These are phyloP conservation scores for Sebastes cheni DNA, from an alignment of 2,797 vertebrate species.

Conservation along the genomic window DNA sequence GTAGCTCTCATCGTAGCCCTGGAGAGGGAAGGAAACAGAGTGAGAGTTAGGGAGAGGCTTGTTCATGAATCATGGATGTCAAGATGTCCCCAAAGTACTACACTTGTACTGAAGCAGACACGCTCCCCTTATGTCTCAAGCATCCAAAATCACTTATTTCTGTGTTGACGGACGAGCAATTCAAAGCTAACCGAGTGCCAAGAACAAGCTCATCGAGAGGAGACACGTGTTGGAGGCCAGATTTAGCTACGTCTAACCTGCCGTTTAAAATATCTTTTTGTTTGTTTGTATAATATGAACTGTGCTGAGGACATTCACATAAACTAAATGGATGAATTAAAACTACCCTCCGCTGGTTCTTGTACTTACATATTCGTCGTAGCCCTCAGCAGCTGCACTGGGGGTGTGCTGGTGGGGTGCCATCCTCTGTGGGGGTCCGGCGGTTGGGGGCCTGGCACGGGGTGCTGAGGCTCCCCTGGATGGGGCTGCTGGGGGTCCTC, in stretches of 20 bases:
- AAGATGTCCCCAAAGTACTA: conserved; percentile 52
- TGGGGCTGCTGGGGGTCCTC: conserved; percentile 86
- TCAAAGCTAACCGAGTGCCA: conserved; percentile 9
- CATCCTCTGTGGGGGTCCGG: conserved; percentile 91
- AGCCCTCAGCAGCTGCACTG: conserved; percentile 79
- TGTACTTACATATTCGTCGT: conserved; percentile 93
- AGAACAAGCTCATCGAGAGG: conserved; percentile 2
- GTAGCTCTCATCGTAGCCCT: conserved; percentile 96
- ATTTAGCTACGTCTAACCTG: neutral
- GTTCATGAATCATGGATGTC: conserved; percentile 65
- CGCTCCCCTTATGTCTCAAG: neutral
- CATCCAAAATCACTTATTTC: conserved; percentile 21
- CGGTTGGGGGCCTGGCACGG: conserved; percentile 86
- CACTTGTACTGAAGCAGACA: conserved; percentile 35
- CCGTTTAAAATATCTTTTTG: neutral
- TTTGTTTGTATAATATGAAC: neutral
- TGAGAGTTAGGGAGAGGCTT: conserved; percentile 34
- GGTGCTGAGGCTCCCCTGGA: conserved; percentile 85
- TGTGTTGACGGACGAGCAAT: conserved; percentile 1
- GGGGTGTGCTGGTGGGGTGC: conserved; percentile 85
- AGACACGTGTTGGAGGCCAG: neutral
- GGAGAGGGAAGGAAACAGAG: conserved; percentile 43
- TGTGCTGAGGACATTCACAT: neutral
- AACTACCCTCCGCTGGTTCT: neutral
- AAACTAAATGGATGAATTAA: neutral